phyloP scores from a whole-genome alignment of 2,113 vertebrate species.

The Trogon melanurus region DNA sequence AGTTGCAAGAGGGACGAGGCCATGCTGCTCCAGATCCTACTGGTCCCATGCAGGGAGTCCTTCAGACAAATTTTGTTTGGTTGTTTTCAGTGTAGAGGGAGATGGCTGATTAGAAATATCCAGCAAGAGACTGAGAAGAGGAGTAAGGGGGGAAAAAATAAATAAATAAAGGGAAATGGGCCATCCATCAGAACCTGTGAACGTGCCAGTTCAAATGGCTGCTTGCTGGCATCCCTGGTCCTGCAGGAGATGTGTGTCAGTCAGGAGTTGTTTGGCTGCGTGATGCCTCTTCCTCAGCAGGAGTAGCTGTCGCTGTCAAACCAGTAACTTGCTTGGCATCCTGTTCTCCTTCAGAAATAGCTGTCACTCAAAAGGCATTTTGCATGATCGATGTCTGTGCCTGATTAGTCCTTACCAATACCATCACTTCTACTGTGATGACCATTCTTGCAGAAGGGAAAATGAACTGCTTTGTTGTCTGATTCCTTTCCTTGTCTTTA shows the following conservation, averaged over 20 bases:
- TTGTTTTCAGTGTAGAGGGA: not conserved
- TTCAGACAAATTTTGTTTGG: not conserved
- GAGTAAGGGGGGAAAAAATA: rapidly evolving
- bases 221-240: not conserved
- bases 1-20: not conserved
- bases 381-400: not conserved
- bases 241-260: not conserved
- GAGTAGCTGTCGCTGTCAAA: not conserved
- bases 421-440: not conserved
- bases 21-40: not conserved
- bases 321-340: not conserved
- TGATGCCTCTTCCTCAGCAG: not conserved
- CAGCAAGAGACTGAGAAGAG: not conserved
- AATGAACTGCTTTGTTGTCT: not conserved
- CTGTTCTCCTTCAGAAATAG: not conserved
- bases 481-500: not conserved
- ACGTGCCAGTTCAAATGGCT: not conserved
- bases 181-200: not conserved
- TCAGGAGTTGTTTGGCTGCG: not conserved
- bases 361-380: not conserved
- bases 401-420: not conserved
- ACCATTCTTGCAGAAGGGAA: not conserved
- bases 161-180: no score
- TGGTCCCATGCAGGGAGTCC: not conserved
- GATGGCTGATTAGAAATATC: not conserved